phyloP scores from a whole-genome alignment of 2,113 vertebrate species.

The Cheirogaleus medius region DNA sequence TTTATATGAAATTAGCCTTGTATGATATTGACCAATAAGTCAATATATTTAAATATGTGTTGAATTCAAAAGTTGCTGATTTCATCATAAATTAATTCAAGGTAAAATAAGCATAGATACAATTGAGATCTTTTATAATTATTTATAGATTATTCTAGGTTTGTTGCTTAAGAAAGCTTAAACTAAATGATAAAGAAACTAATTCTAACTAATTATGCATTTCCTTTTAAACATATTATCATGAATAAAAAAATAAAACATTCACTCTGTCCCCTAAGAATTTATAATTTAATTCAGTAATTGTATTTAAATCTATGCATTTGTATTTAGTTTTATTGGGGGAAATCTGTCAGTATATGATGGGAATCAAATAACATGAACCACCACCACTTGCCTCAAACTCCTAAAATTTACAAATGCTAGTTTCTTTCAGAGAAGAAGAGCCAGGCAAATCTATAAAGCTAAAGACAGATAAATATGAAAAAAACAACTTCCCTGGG shows the following conservation, averaged over 20 bases:
- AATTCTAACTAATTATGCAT: neutral
- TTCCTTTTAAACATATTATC: neutral
- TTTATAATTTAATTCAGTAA: neutral
- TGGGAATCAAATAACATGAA: neutral
- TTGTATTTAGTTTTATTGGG: neutral
- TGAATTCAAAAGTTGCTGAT: conserved; percentile 38
- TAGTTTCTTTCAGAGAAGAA: conserved; percentile 17
- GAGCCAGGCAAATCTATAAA: neutral
- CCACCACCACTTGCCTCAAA: neutral
- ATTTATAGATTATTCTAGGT: conserved; percentile 1
- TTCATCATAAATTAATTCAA: conserved; percentile 48
- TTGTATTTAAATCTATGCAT: neutral
- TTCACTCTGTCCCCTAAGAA: neutral
- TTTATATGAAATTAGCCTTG: conserved; percentile 57
- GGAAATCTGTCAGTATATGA: neutral
- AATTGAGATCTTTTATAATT: neutral
- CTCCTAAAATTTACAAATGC: neutral
- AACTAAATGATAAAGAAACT: neutral
- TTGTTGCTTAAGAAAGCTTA: conserved; percentile 27
- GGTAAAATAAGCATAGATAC: neutral
- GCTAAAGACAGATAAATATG: neutral
- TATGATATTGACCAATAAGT: conserved; percentile 40
- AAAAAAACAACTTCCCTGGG: neutral
- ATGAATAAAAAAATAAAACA: neutral
- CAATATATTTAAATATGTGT: conserved; percentile 50